Percentiles rank a stretch among this genome's conserved stretches.
These are phyloP conservation scores for Dasysyrphus tricinctus DNA, from an alignment of 2,888 invertebrate genomes.

Conservation along the genomic window DNA sequence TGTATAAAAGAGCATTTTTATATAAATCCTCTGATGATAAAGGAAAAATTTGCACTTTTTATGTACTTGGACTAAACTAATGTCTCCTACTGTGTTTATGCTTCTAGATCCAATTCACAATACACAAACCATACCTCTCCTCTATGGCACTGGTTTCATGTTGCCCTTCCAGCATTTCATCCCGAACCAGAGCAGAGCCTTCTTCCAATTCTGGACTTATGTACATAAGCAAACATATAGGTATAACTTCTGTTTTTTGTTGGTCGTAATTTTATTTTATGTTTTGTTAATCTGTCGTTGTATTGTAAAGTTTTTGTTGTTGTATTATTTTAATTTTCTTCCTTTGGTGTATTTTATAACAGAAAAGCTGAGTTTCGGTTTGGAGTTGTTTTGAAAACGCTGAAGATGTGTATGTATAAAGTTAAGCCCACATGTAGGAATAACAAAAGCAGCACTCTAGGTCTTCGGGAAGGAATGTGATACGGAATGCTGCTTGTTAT, in stretches of 20 bases:
- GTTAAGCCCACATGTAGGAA: constrained; percentile 29
- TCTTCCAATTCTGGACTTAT: constrained; percentile 63
- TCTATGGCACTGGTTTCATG: background rate
- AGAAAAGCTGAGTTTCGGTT: constrained; percentile 56
- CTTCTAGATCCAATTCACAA: constrained; percentile 21
- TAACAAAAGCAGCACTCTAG: constrained; percentile 65
- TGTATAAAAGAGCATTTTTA: too few relatives aligned
- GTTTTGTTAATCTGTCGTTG: constrained; percentile 60
- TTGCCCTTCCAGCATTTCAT: constrained; percentile 39
- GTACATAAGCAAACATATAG: background rate
- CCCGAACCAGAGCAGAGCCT: constrained; percentile 25
- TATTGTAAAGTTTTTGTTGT: constrained; percentile 45
- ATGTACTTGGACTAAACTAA: background rate
- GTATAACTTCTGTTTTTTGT: constrained; percentile 7
- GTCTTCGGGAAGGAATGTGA: constrained; percentile 76
- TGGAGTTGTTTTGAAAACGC: constrained; percentile 50
- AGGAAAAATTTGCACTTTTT: too few relatives aligned
- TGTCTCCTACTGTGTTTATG: constrained; percentile 55
- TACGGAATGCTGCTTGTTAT: constrained; percentile 70
- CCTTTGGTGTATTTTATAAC: constrained; percentile 57
- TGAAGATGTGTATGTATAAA: background rate
- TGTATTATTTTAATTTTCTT: constrained; percentile 41
- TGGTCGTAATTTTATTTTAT: constrained; percentile 39
- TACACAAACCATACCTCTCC: background rate
- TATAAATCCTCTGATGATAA: too few relatives aligned